Conservation (phyloP, 1,140 invertebrate species). For the Panonychus citri region DNA sequence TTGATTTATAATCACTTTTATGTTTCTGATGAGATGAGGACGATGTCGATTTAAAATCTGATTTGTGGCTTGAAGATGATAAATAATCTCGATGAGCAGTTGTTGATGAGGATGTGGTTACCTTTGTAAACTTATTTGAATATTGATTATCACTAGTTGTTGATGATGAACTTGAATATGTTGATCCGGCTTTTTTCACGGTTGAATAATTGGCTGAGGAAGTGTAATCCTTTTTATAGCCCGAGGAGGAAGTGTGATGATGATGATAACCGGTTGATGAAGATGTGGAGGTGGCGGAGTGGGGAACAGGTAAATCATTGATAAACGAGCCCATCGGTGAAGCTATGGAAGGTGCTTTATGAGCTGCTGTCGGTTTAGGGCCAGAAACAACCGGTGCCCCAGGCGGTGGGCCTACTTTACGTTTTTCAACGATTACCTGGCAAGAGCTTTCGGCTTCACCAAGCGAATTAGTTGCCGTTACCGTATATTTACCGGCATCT, state of each 20-base stretch:
- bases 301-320: neutral
- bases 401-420: neutral
- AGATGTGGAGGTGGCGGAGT: too few relatives aligned
- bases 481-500: constrained; percentile 88
- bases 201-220: neutral
- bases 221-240: neutral
- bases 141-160: neutral
- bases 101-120: too few relatives aligned
- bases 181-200: too few relatives aligned
- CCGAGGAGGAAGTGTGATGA: neutral
- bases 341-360: neutral
- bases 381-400: neutral
- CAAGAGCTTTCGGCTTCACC: constrained; percentile 84
- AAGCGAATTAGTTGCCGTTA: constrained; percentile 68
- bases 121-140: too few relatives aligned
- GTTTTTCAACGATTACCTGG: constrained; percentile 92
- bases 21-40: too few relatives aligned
- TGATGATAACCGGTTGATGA: too few relatives aligned
- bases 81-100: too few relatives aligned
- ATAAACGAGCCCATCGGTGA: neutral
- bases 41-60: too few relatives aligned
- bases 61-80: too few relatives aligned
- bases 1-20: neutral
- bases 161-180: neutral
- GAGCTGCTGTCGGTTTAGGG: neutral